Evolutionary conservation across 2,113 vertebrate genomes (phyloP).

Genomic region (Accipiter cooperii): DNA sequence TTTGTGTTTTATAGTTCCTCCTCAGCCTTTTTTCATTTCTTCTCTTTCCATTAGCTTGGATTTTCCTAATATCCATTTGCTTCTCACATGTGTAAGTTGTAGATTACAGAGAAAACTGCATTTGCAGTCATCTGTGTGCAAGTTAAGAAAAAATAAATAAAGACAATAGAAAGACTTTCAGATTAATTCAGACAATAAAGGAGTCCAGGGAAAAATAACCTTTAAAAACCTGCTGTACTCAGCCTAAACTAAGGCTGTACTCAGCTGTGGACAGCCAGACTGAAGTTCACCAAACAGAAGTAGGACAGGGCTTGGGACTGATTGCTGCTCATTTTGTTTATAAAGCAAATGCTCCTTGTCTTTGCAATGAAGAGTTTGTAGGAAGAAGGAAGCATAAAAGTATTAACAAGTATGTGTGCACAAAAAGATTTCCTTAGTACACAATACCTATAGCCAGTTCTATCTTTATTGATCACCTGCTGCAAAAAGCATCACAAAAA

Average conservation of each 20-base stretch:
- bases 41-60: neutral
- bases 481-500: neutral
- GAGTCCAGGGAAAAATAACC: neutral
- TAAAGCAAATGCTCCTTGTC: neutral
- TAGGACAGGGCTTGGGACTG: neutral
- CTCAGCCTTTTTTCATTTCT: neutral
- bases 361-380: neutral
- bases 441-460: neutral
- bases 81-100: neutral
- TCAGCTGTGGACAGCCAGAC: neutral
- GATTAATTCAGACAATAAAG: neutral
- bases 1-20: neutral
- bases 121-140: neutral
- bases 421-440: neutral
- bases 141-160: neutral
- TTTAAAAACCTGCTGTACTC: neutral
- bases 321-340: neutral
- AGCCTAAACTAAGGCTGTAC: neutral
- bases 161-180: neutral
- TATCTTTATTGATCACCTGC: neutral
- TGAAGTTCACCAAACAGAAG: neutral
- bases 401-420: neutral
- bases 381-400: neutral
- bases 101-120: neutral
- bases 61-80: neutral